A percentile compares a stretch with the other conserved stretches of the same genome.
Conservation (phyloP, 2,888 invertebrate genomes). For the Brachypalpus laphriformis region DNA sequence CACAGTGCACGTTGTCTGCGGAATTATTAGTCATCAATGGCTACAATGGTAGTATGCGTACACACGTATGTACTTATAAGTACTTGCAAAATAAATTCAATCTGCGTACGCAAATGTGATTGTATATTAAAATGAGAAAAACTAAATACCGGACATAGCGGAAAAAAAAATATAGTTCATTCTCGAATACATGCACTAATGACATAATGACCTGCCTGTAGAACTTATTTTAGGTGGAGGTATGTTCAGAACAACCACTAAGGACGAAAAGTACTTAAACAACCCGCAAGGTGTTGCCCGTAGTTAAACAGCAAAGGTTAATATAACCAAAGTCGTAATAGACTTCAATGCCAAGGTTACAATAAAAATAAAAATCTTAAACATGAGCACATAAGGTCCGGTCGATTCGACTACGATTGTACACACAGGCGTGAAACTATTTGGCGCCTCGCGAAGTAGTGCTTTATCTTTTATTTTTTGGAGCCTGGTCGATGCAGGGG, state of each 20-base stretch:
- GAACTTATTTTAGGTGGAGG: too few species aligned
- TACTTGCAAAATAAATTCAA: background rate
- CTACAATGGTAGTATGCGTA: conserved; percentile 10
- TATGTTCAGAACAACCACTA: too few species aligned
- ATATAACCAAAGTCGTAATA: background rate
- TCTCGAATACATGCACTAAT: too few species aligned
- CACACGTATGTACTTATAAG: background rate
- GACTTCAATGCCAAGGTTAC: background rate
- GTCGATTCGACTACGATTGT: background rate
- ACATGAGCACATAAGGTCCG: background rate
- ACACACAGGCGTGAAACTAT: too few species aligned
- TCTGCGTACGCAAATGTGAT: background rate
- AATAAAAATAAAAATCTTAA: too few species aligned
- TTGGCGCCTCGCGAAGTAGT: too few species aligned
- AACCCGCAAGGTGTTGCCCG: too few species aligned
- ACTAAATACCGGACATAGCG: background rate
- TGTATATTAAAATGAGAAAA: background rate
- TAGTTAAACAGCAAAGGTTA: background rate
- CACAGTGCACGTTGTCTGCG: conserved; percentile 15
- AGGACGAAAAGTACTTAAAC: too few species aligned
- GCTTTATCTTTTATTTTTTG: too few species aligned
- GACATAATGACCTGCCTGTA: too few species aligned
- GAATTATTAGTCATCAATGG: conserved; percentile 28
- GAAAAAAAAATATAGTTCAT: background rate
- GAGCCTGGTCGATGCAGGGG: too few species aligned